phyloP scores from a whole-genome alignment of 2,113 vertebrate genomes.

The Eupsittula cactorum region DNA sequence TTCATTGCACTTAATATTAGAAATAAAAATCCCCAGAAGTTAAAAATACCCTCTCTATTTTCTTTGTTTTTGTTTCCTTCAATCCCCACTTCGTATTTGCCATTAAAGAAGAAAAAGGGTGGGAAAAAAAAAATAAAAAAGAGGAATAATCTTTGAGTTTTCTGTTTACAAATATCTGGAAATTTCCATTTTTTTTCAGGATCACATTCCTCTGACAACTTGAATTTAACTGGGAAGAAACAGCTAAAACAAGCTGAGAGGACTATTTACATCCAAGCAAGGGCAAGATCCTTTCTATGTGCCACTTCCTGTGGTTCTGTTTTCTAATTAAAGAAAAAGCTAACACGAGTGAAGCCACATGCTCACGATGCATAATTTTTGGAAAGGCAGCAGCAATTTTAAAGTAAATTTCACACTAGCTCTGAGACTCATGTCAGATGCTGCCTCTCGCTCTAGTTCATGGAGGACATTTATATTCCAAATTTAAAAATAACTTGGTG shows the following conservation, averaged over 20 bases:
- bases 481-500: constrained; percentile 75
- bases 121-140: not conserved
- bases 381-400: constrained; percentile 73
- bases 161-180: not conserved
- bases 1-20: not conserved
- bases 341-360: constrained; percentile 64
- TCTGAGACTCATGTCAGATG: constrained; percentile 74
- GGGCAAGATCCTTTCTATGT: constrained; percentile 41
- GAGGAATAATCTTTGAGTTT: not conserved
- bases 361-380: constrained; percentile 79
- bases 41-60: not conserved
- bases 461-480: constrained; percentile 77
- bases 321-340: constrained; percentile 75
- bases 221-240: constrained; percentile 5
- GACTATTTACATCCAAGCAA: constrained; percentile 57
- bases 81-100: not conserved
- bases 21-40: not conserved
- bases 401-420: constrained; percentile 76
- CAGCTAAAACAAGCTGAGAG: constrained; percentile 48
- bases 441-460: constrained; percentile 75
- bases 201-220: not conserved
- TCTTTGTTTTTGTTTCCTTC: not conserved
- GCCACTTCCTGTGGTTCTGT: constrained; percentile 57
- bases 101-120: not conserved
- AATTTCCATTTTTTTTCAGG: not conserved